Conservation (phyloP, 30 jellyfish, hydroid and myxozoan species). For the Clytia hemisphaerica region DNA sequence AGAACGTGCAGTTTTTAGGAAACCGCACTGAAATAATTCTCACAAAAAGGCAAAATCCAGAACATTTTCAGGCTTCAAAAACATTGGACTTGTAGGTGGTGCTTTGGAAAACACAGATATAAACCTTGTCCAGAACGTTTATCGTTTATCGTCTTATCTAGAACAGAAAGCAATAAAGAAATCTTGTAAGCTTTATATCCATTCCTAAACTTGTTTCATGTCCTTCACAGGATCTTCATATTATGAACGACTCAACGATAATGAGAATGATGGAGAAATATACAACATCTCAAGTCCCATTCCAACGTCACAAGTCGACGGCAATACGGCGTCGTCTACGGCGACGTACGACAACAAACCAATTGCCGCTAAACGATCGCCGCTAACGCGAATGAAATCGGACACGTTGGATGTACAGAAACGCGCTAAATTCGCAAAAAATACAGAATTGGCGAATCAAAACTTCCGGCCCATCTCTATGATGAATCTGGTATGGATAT, state of each 20-base stretch:
- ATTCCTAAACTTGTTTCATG: conserved; percentile 2
- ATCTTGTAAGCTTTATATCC: no score
- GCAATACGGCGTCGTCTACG: not conserved
- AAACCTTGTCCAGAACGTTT: no score
- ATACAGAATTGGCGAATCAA: conserved; percentile 1
- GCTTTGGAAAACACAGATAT: no score
- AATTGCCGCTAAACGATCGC: conserved; percentile 38
- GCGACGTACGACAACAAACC: not conserved
- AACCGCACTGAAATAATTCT: no score
- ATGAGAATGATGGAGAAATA: no score
- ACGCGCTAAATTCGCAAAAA: conserved; percentile 51
- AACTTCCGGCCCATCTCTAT: conserved; percentile 42
- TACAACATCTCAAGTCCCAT: not conserved
- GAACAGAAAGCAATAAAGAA: no score
- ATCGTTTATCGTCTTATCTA: no score
- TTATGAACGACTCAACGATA: conserved; percentile 32
- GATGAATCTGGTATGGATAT: conserved; percentile 28
- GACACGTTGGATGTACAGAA: conserved; percentile 55
- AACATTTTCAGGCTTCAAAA: no score
- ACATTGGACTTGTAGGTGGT: no score
- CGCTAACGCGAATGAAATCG: conserved; percentile 77
- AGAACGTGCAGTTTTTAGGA: no score
- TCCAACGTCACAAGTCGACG: no score
- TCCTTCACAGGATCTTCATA: conserved; percentile 10
- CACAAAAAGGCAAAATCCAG: no score